Percentiles rank a stretch among this genome's conserved stretches.
phyloP scores from a whole-genome alignment of 2,888 invertebrate species.

The Brachyptera putata region DNA sequence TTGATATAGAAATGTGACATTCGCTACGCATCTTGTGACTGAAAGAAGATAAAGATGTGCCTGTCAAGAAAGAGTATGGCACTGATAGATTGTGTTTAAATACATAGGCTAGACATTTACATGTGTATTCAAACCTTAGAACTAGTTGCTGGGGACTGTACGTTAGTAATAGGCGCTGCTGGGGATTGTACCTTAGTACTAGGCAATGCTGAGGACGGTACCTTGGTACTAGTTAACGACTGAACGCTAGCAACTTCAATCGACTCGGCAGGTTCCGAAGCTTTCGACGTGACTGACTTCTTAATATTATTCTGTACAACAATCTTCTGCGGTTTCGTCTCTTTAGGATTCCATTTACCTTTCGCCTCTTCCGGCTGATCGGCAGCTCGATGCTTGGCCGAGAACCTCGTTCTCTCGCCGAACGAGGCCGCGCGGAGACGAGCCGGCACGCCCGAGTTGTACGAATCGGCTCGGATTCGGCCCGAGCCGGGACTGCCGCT shows the following conservation, averaged over 20 bases:
- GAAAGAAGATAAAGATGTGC: too few species aligned
- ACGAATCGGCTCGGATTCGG: conserved; percentile 42
- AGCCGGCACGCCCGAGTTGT: not conserved
- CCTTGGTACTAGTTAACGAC: too few species aligned
- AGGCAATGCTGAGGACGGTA: too few species aligned
- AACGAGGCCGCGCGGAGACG: conserved; percentile 11
- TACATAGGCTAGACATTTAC: too few species aligned
- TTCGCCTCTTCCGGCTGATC: not conserved
- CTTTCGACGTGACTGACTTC: not conserved
- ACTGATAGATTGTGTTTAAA: too few species aligned
- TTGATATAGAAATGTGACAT: too few species aligned
- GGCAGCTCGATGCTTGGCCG: not conserved
- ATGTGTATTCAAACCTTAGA: too few species aligned
- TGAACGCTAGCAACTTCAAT: not conserved
- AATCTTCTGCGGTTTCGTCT: not conserved
- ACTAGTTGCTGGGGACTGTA: too few species aligned
- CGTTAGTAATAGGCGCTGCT: too few species aligned
- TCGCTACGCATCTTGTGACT: too few species aligned
- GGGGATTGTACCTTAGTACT: too few species aligned
- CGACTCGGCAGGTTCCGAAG: not conserved
- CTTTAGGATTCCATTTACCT: not conserved
- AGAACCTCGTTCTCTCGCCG: not conserved
- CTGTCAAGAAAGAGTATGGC: too few species aligned
- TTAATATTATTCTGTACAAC: not conserved
- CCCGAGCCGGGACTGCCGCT: conserved; percentile 45